Base-by-base conservation (phyloP, 2,888 invertebrate genomes). In the Aplocera efformata region DNA sequence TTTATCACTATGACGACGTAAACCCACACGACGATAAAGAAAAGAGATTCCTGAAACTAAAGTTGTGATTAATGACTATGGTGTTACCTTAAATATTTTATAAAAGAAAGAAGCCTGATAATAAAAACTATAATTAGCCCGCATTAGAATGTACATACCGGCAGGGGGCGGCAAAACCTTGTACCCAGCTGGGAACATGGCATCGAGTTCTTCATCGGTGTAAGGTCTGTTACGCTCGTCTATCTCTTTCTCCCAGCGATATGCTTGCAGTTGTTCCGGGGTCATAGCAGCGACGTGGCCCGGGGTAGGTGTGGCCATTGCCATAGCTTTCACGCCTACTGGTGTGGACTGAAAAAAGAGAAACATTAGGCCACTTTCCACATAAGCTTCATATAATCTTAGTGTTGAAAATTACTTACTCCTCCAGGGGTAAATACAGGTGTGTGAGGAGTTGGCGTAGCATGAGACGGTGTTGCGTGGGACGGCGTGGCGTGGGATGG, bases 211-310 rank as follows among this genome's bases (percentile, higher is more conserved):
- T 70, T 99, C 99, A 67, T 99, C 99, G 0, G 96, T 94, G 60
- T 98, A 92, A 0, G 98, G 98, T 53, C 98, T 90, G 79, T 99
- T 99, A 42, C 99, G 90, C 75, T 99, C 99, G 68, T 99, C 99
- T 44, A 99, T 98, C 84, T 99, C 99, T 63, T 97, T 93, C 80
- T 99, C 98, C 98, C 98, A 98, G 17, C 98, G 93, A 76, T 97
- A 98, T 0, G 98, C 98, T 80, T 99, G 99, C 50, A 99, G 86
- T 77, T 99, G 99, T 77, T 99, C 99, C 0, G 99, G 99, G 0
- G 99, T 99, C 99, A 99, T 99, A 7, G 98, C 96, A 49, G 98
- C 94, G 48, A 98, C 89, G 65, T 98, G 98, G 9, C 97, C 96
- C 0, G 99, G 98, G 0, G 98, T 97, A 0, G 99, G 99, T 0